Evolutionary conservation across 1,140 invertebrate species (phyloP).

Genomic region (Calliphora vicina): DNA sequence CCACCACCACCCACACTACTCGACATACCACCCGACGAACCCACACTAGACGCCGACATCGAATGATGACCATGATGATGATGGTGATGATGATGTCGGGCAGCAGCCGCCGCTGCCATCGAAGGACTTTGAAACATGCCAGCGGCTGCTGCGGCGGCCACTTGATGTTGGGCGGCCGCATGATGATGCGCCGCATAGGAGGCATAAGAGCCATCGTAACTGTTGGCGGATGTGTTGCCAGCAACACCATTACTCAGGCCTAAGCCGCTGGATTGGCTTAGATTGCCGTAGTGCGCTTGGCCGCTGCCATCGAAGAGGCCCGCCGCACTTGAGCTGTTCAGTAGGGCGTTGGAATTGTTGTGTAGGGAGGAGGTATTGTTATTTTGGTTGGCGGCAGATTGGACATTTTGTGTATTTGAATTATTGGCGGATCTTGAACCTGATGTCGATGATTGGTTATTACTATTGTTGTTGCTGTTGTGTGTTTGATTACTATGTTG

Average conservation of each 20-base stretch:
- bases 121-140: conserved; percentile 52
- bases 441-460: not conserved
- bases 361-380: conserved; percentile 37
- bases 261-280: conserved; percentile 6
- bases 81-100: conserved; percentile 53
- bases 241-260: conserved; percentile 21
- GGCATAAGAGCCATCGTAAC: conserved; percentile 56
- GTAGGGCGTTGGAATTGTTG: conserved; percentile 45
- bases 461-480: conserved; percentile 49
- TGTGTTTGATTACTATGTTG: conserved; percentile 47
- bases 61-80: conserved; percentile 42
- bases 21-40: not conserved
- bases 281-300: conserved; percentile 54
- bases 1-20: not conserved
- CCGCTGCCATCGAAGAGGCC: conserved; percentile 58
- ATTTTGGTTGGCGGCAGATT: conserved; percentile 46
- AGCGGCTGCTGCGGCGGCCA: conserved; percentile 51
- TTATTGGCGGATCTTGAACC: conserved; percentile 42
- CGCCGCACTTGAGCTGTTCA: conserved; percentile 1
- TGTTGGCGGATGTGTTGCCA: conserved; percentile 40
- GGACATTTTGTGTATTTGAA: conserved; percentile 52
- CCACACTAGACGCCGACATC: not conserved
- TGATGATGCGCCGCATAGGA: conserved; percentile 53
- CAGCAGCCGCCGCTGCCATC: conserved; percentile 41
- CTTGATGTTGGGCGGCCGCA: conserved; percentile 36